These are phyloP conservation scores for Hololepta plana DNA, from an alignment of 2,888 invertebrate genomes.

Conservation along the genomic window DNA sequence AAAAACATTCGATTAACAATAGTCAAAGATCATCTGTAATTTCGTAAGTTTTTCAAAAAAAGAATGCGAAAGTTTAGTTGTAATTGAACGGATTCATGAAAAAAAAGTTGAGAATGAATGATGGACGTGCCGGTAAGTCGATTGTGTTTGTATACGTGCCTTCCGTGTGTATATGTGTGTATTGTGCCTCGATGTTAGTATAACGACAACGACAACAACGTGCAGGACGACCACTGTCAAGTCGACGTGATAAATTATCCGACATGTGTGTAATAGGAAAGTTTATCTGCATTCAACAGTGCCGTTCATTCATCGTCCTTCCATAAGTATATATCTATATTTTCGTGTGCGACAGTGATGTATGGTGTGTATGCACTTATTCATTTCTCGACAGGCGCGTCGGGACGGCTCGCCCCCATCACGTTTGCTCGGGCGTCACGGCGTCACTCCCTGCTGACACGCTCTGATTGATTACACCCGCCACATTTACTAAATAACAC, in stretches of 20 bases:
- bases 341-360: slow-evolving; percentile 29
- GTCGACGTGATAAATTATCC: slow-evolving; percentile 25
- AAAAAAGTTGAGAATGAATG: too few species aligned
- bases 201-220: too few species aligned
- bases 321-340: slow-evolving; percentile 31
- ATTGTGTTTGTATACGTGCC: too few species aligned
- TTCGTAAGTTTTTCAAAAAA: too few species aligned
- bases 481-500: slow-evolving; percentile 26
- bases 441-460: slow-evolving; percentile 25
- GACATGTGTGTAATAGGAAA: slow-evolving; percentile 29
- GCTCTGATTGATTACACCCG: slow-evolving; percentile 27
- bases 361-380: slow-evolving; percentile 30
- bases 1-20: too few species aligned
- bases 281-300: slow-evolving; percentile 29
- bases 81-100: too few species aligned
- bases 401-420: slow-evolving; percentile 20
- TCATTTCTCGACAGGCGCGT: slow-evolving; percentile 24
- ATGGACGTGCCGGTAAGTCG: too few species aligned
- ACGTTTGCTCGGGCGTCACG: slow-evolving; percentile 17
- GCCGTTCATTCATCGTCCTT: slow-evolving; percentile 29
- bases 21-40: too few species aligned
- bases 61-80: too few species aligned
- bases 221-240: too few species aligned
- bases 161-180: too few species aligned
- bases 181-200: too few species aligned